Evolutionary conservation across 2,888 invertebrate genomes (phyloP), one percentile per base, ranked within the genome.

Genomic region (Drosophila affinis): DNA sequence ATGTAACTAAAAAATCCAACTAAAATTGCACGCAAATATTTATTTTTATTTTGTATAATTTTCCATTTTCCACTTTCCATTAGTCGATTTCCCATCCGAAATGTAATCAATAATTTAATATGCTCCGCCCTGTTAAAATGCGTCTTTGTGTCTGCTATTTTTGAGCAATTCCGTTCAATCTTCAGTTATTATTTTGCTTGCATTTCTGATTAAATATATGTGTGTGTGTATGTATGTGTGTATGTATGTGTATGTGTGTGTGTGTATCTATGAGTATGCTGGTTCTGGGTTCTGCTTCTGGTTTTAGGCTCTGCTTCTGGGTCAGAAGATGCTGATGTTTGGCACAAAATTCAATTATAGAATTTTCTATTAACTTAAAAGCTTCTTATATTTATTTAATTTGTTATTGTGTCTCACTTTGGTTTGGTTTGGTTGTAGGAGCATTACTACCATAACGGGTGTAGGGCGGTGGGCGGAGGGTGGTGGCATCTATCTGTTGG

Each of bases 301-400:
- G 24, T 68, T 51, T 24, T 47, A 32, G 44, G 21, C 18, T 49
- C 14, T 14, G 6, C 14, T 39, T 14, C 14, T 39, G 39, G 39
- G 39, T 39, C 39, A 39, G 3, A 14, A 5, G 12, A 34, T 34
- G 34, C 34, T 44, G 48, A 34, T 64, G 58, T 56, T 70, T 76
- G 62, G 57, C 68, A 62, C 69, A 57, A 78, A 86, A 87, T 79
- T 72, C 75, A 85, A 85, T 87, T 85, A 87, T 86, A 76, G 76
- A 73, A 72, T 78, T 79, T 81, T 81, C 76, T 79, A 87, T 85
- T 81, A 87, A 85, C 81, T 86, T 78, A 75, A 85, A 87, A 87
- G 85, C 85, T 85, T 78, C 88, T 85, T 75, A 87, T 87, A 84
- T 85, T 87, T 85, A 85, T 87, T 87, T 86, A 87, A 85, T 87